These are phyloP conservation scores for Eucera pruinosa DNA, from an alignment of 2,888 invertebrate genomes.

Conservation along the genomic window DNA sequence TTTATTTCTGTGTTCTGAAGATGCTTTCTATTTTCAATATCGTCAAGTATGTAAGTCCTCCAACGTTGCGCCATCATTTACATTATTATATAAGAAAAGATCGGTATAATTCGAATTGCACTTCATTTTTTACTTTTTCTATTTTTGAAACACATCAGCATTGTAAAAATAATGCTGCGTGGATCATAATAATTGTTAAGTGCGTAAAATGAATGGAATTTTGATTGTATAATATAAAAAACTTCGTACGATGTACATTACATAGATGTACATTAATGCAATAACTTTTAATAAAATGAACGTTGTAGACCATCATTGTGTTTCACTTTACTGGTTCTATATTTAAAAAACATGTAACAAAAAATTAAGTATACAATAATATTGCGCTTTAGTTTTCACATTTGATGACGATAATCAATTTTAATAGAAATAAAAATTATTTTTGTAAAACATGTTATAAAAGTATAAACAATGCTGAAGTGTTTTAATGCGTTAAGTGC, in stretches of 20 bases:
- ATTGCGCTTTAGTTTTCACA: slow-evolving; percentile 11
- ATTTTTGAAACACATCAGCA: slow-evolving; percentile 42
- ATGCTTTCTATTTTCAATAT: slow-evolving; percentile 55
- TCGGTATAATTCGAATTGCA: slow-evolving; percentile 7
- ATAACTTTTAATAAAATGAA: slow-evolving; percentile 60
- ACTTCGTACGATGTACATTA: slow-evolving; percentile 52
- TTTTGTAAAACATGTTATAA: slow-evolving; percentile 2
- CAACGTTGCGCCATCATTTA: not conserved
- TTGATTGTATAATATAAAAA: slow-evolving; percentile 52
- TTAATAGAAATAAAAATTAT: slow-evolving; percentile 22
- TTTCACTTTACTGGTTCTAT: slow-evolving; percentile 31
- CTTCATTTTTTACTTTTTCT: slow-evolving; percentile 38
- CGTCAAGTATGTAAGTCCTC: slow-evolving; percentile 12
- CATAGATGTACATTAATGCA: slow-evolving; percentile 54
- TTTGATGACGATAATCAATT: no score
- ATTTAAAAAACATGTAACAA: slow-evolving; percentile 25
- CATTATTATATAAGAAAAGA: slow-evolving; percentile 14
- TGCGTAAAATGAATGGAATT: slow-evolving; percentile 29
- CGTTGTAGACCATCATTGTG: slow-evolving; percentile 38
- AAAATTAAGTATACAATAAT: slow-evolving; percentile 9
- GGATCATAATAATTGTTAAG: slow-evolving; percentile 24
- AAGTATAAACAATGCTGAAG: slow-evolving; percentile 62
- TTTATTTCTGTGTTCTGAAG: slow-evolving; percentile 54
- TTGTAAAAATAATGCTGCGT: slow-evolving; percentile 31
- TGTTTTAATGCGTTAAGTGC: slow-evolving; percentile 66